Conservation (phyloP, 2,888 invertebrate genomes). For the Sarcophaga rosellei region DNA sequence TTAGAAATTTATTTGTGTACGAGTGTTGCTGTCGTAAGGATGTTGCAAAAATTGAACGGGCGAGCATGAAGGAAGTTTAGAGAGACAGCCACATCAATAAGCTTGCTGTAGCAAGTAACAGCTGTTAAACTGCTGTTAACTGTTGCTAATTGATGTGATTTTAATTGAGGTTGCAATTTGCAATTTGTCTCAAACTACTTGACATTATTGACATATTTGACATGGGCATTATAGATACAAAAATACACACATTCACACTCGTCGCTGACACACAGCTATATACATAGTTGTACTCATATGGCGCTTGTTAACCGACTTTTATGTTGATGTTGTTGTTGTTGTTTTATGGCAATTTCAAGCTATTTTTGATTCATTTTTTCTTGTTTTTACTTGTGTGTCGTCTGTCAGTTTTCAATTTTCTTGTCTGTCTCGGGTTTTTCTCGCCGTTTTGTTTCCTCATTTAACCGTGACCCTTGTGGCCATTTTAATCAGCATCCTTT, state of each 20-base stretch:
- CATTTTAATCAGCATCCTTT: neutral
- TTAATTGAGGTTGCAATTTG: conserved; percentile 68
- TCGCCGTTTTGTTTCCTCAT: neutral
- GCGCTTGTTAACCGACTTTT: neutral
- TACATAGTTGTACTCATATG: neutral
- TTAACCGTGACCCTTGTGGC: conserved; percentile 20
- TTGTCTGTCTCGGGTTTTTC: neutral
- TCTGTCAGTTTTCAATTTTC: neutral
- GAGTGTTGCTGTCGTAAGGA: neutral
- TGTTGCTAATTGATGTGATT: conserved; percentile 70
- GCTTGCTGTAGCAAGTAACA: conserved; percentile 1
- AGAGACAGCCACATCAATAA: neutral
- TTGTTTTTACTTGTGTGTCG: neutral
- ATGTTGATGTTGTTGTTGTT: neutral
- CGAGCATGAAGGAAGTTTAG: conserved; percentile 12
- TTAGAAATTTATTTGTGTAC: neutral
- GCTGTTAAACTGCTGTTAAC: conserved; percentile 67
- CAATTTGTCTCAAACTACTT: conserved; percentile 58
- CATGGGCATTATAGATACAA: conserved; percentile 11
- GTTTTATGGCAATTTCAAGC: neutral
- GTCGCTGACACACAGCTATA: neutral
- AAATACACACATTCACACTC: neutral
- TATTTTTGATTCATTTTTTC: neutral
- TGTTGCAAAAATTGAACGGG: conserved; percentile 1
- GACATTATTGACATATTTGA: conserved; percentile 65